Conservation (phyloP, 2,888 invertebrate species). For the Pteria penguin region DNA sequence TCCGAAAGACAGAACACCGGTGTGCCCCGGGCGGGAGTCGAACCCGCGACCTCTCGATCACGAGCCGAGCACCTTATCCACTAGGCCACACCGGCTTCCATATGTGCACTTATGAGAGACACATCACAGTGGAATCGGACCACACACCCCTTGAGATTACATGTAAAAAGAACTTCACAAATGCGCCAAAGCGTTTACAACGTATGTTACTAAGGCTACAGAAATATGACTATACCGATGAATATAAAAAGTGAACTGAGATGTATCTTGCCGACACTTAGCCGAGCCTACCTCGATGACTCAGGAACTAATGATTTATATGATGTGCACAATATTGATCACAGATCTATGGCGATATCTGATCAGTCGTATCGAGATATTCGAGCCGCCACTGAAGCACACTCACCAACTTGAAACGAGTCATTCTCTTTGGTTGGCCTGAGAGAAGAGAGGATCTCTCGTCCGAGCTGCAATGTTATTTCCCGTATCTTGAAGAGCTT, state of each 20-base stretch:
- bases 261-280: conserved; percentile 44
- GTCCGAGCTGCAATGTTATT: neutral
- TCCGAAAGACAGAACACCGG: too few relatives aligned
- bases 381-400: neutral
- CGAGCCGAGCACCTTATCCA: too few relatives aligned
- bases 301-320: too few relatives aligned
- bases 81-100: too few relatives aligned
- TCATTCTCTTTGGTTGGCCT: conserved; percentile 1
- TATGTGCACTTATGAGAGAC: too few relatives aligned
- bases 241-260: conserved; percentile 33
- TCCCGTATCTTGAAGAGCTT: neutral
- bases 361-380: neutral
- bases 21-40: too few relatives aligned
- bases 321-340: neutral
- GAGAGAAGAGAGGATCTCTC: neutral
- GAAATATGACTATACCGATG: conserved; percentile 32
- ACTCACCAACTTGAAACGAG: neutral
- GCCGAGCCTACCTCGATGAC: conserved; percentile 16
- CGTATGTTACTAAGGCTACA: conserved; percentile 14
- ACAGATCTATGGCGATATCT: neutral
- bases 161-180: conserved; percentile 25
- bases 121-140: conserved; percentile 39
- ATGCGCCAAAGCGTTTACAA: neutral
- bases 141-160: conserved; percentile 43
- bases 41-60: too few relatives aligned